Evolutionary conservation across 2,113 vertebrate species (phyloP).

Genomic region (Pollachius pollachius): DNA sequence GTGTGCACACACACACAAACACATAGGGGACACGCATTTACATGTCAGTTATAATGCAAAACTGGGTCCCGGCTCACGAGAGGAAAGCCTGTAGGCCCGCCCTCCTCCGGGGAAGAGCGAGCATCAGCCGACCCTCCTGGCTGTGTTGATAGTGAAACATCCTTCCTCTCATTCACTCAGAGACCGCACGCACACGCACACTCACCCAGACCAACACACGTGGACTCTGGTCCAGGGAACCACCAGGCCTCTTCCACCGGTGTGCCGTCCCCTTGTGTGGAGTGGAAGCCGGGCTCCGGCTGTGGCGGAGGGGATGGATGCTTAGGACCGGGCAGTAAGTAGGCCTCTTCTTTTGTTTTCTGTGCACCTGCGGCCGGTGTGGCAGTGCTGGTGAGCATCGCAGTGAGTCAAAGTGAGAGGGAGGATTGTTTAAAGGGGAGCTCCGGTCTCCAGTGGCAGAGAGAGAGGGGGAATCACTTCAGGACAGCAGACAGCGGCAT

Average conservation of each 20-base stretch:
- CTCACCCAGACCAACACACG: constrained; percentile 4
- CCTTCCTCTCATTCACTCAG: constrained; percentile 47
- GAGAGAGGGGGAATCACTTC: no score
- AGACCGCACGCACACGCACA: constrained; percentile 20
- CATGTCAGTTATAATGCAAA: constrained; percentile 73
- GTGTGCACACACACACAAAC: constrained; percentile 21
- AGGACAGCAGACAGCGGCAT: no score
- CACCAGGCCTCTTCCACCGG: not conserved
- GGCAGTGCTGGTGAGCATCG: not conserved
- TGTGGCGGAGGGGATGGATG: constrained; percentile 56
- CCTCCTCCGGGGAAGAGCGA: constrained; percentile 26
- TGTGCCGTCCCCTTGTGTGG: constrained; percentile 21
- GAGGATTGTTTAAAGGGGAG: no score
- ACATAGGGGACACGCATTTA: constrained; percentile 47
- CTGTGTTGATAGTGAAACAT: constrained; percentile 32
- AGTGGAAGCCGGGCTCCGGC: constrained; percentile 46
- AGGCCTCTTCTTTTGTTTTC: constrained; percentile 4
- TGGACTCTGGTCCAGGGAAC: not conserved
- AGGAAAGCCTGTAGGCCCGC: constrained; percentile 52
- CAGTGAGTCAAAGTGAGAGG: no score
- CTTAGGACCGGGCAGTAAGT: constrained; percentile 64
- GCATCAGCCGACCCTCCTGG: constrained; percentile 41
- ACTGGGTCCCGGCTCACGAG: constrained; percentile 35
- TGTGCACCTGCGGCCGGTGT: not conserved
- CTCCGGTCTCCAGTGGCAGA: no score